phyloP scores from a whole-genome alignment of 2,797 vertebrate genomes.

The Gallinago solitaria region DNA sequence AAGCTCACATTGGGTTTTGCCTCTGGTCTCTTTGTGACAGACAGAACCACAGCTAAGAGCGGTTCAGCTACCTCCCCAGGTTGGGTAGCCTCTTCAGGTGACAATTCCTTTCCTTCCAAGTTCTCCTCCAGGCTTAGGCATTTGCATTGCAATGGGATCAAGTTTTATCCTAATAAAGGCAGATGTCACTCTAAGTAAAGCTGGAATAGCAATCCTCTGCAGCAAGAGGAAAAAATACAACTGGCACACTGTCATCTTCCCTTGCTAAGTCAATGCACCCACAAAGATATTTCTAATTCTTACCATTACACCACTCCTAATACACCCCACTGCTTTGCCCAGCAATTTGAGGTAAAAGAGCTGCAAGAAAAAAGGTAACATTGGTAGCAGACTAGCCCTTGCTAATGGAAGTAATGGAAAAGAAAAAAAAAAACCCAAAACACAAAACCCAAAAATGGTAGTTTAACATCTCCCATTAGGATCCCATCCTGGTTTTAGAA shows the following conservation, averaged over 20 bases:
- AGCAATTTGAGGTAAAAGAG: neutral
- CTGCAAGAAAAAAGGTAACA: neutral
- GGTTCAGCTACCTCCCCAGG: neutral
- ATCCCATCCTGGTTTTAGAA: neutral
- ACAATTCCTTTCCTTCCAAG: neutral
- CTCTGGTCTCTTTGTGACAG: neutral
- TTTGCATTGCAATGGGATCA: neutral
- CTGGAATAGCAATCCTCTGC: neutral
- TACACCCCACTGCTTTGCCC: neutral
- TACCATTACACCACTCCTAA: too few relatives aligned
- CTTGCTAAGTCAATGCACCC: neutral
- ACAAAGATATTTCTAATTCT: neutral
- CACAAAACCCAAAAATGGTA: neutral
- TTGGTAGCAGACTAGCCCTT: neutral
- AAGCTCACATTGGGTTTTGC: neutral
- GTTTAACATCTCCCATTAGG: neutral
- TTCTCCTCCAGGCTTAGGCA: neutral
- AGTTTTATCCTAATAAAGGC: neutral
- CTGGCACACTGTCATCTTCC: neutral
- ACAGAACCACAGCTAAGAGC: neutral
- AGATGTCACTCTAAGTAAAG: neutral
- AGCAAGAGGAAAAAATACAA: neutral
- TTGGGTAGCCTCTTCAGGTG: neutral
- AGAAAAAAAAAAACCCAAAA: too few relatives aligned
- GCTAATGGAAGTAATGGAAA: rapidly evolving